Base-by-base conservation (phyloP, 2,888 invertebrate genomes). In the Cephus rjabovi region DNA sequence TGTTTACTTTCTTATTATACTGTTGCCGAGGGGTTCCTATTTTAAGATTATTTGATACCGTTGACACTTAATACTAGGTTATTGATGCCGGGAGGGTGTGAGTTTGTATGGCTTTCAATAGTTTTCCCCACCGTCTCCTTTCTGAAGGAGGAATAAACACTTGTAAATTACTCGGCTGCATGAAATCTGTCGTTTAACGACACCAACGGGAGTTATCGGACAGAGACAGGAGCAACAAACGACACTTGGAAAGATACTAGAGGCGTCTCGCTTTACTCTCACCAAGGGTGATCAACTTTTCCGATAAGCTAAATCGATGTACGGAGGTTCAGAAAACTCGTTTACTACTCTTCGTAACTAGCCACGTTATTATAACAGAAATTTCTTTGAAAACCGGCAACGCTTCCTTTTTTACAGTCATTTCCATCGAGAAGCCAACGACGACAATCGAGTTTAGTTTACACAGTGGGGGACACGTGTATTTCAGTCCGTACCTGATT, bases 211-310 rank as follows among this genome's bases (percentile, higher is more conserved):
- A 23, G 23, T 56, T 56, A 56, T 56, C 56, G 9, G 56, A 56
- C 56, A 56, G 76, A 79, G 77, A 81, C 77, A 78, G 77, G 37
- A 76, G 78, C 77, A 77, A 81, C 78, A 82, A 82, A 82, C 79
- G 79, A 81, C 75, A 77, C 79, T 77, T 78, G 79, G 81, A 81
- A 81, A 81, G 81, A 81, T 81, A 81, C 79, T 81, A 81, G 75
- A 81, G 75, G 56, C 79, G 68, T 71, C 34, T 73, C 74, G 75
- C 77, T 80, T 75, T 75, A 76, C 35, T 56, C 81, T 71, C 79
- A 56, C 68, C 31, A 80, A 76, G 81, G 81, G 81, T 81, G 81
- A 81, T 81, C 81, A 79, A 81, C 81, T 81, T 81, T 81, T 23
- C 75, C 77, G 79, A 81, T 56, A 56, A 56, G 56, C 23, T 56